phyloP scores from a whole-genome alignment of 1,140 invertebrate genomes.

The Sitobion miscanthi region DNA sequence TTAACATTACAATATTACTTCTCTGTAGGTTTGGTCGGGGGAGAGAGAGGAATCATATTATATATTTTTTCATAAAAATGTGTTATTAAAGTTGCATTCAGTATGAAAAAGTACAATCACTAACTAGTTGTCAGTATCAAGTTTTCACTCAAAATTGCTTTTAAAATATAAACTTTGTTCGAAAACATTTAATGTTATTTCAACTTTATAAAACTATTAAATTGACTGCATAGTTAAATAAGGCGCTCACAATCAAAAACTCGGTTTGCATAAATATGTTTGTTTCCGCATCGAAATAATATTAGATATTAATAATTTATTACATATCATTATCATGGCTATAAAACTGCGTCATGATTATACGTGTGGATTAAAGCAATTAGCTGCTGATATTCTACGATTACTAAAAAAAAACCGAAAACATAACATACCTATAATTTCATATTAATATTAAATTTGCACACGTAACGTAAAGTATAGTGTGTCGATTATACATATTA shows the following conservation, averaged over 20 bases:
- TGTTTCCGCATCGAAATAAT: not conserved
- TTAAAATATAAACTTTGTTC: not conserved
- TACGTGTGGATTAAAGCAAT: not conserved
- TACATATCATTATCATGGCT: not conserved
- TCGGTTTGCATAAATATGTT: not conserved
- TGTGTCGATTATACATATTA: too few relatives aligned
- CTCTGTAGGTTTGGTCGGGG: not conserved
- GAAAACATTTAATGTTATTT: conserved; percentile 8
- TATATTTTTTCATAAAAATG: not conserved
- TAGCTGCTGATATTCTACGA: not conserved
- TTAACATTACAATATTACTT: not conserved
- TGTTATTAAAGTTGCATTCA: not conserved
- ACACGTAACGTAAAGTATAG: not conserved
- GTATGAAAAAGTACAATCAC: not conserved
- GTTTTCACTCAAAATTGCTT: conserved; percentile 1
- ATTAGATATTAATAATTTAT: not conserved
- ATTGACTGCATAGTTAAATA: not conserved
- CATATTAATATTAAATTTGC: not conserved
- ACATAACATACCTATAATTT: not conserved
- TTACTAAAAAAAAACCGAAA: too few relatives aligned
- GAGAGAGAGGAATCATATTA: not conserved
- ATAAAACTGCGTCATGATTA: not conserved
- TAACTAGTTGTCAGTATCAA: not conserved
- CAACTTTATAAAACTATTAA: not conserved
- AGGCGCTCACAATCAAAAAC: not conserved